A percentile compares a stretch with the other conserved stretches of the same genome.
These are phyloP conservation scores for Theonella swinhoei DNA, from an alignment of 37 sponge, comb jelly and placozoan species.

Conservation along the genomic window DNA sequence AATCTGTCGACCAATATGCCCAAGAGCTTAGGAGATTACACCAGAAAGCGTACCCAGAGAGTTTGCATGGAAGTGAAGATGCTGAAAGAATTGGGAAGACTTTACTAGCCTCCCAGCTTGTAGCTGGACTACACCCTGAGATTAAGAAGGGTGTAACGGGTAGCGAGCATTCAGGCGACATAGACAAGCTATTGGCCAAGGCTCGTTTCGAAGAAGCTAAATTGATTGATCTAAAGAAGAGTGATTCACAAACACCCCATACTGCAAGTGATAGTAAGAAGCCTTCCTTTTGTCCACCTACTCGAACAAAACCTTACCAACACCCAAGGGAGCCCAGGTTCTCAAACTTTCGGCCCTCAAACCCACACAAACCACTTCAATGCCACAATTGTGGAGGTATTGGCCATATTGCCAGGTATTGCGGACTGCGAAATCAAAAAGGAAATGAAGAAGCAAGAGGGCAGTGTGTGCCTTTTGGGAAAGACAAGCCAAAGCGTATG, in stretches of 20 bases:
- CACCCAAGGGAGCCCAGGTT: neutral
- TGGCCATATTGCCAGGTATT: slow-evolving; percentile 1
- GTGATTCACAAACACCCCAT: neutral
- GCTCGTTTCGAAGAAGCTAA: slow-evolving; percentile 54
- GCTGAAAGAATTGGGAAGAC: slow-evolving; percentile 23
- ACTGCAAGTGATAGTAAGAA: neutral
- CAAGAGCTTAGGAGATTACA: slow-evolving; percentile 35
- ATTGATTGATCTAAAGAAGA: neutral
- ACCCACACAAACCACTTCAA: too few relatives aligned
- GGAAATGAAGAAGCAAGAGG: too few relatives aligned
- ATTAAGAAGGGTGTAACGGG: slow-evolving; percentile 28
- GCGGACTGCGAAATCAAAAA: too few relatives aligned
- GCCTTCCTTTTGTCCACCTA: neutral
- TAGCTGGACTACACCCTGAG: slow-evolving; percentile 25
- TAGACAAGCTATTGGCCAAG: slow-evolving; percentile 22
- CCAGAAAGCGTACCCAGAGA: slow-evolving; percentile 17
- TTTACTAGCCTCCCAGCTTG: slow-evolving; percentile 41
- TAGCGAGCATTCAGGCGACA: slow-evolving; percentile 6
- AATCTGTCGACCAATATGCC: slow-evolving; percentile 42
- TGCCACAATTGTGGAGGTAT: neutral
- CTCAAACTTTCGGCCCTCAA: neutral
- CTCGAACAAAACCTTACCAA: neutral
- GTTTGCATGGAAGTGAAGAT: neutral
- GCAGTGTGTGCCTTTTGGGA: slow-evolving; percentile 6
- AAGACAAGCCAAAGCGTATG: neutral